A percentile compares a stretch with the other conserved stretches of the same genome.
Conservation (phyloP, 1,140 invertebrate genomes). For the Tetramorium alpestre region DNA sequence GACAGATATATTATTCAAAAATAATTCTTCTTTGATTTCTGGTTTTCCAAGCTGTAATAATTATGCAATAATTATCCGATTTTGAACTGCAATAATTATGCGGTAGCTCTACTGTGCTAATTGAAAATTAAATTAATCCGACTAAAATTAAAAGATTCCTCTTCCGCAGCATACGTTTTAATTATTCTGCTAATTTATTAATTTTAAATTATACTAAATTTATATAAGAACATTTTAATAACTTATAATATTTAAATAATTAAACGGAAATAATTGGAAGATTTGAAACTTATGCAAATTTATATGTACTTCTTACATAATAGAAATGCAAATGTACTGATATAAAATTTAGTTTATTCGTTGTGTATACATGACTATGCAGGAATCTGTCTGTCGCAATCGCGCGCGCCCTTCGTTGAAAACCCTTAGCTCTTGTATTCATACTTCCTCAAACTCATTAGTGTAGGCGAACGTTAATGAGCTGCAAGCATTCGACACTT, state of each 20-base stretch:
- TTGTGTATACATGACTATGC: conserved; percentile 60
- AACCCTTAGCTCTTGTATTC: conserved; percentile 42
- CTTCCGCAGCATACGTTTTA: background rate
- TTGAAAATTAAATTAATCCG: conserved; percentile 12
- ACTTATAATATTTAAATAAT: background rate
- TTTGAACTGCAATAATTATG: background rate
- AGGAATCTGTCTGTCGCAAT: background rate
- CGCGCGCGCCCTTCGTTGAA: conserved; percentile 37
- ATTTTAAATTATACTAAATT: background rate
- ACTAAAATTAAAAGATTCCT: background rate
- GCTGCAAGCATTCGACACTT: conserved; percentile 70
- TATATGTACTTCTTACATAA: background rate
- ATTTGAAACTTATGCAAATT: background rate
- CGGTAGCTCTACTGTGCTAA: background rate
- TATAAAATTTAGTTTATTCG: conserved; percentile 62
- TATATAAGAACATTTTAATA: background rate
- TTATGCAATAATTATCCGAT: background rate
- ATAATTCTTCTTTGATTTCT: background rate
- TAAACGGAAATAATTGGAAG: background rate
- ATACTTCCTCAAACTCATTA: conserved; percentile 72
- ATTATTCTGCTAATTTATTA: background rate
- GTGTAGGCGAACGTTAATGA: conserved; percentile 77
- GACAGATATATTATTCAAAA: background rate
- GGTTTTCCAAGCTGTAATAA: background rate
- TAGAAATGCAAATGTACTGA: background rate